Evolutionary conservation across 2,888 invertebrate genomes (phyloP).

Genomic region (Clitarchus hookeri): DNA sequence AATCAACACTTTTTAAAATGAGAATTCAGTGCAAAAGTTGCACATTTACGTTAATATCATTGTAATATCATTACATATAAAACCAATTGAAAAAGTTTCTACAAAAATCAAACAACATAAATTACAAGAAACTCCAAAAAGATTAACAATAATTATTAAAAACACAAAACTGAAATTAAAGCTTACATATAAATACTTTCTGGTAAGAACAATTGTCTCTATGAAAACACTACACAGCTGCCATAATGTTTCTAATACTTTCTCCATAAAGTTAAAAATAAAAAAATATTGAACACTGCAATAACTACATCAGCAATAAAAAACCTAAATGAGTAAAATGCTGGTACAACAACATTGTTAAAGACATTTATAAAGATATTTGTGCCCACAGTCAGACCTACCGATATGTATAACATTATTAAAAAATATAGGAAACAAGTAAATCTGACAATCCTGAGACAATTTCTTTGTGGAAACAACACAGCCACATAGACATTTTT

Average conservation of each 20-base stretch:
- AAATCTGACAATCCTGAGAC: constrained; percentile 19
- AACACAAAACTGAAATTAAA: background rate
- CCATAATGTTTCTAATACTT: background rate
- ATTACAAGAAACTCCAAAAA: background rate
- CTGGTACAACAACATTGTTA: background rate
- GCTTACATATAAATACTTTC: background rate
- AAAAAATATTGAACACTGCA: background rate
- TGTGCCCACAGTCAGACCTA: background rate
- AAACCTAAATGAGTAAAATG: background rate
- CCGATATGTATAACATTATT: background rate
- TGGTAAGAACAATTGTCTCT: background rate
- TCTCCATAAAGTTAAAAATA: background rate
- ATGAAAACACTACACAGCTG: background rate
- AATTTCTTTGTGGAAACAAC: constrained; percentile 9
- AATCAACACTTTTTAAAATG: background rate
- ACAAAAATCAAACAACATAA: background rate
- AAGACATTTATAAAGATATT: background rate
- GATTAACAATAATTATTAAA: background rate
- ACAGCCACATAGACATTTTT: background rate
- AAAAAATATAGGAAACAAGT: background rate
- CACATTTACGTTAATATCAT: background rate
- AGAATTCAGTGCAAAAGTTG: background rate
- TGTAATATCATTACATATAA: background rate
- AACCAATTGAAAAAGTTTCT: background rate
- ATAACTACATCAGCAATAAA: background rate